Conservation (phyloP, 1,140 invertebrate species). For the Dryas iulia region DNA sequence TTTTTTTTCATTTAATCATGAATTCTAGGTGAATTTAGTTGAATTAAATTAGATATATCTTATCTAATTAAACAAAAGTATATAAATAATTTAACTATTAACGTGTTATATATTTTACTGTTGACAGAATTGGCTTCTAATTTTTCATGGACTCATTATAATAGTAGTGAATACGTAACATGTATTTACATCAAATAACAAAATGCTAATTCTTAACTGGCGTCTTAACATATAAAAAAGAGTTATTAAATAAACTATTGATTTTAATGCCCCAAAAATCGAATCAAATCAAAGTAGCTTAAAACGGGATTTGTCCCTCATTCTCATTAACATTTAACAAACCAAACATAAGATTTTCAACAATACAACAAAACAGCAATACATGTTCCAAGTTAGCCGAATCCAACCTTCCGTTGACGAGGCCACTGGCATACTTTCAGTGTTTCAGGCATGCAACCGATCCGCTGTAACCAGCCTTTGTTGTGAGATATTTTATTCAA, state of each 20-base stretch:
- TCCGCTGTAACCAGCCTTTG: constrained; percentile 42
- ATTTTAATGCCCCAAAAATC: too few relatives aligned
- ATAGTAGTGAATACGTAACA: background rate
- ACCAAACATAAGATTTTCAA: background rate
- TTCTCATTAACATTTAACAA: too few relatives aligned
- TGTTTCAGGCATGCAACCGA: constrained; percentile 46
- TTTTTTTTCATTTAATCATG: background rate
- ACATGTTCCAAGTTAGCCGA: background rate
- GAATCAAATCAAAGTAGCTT: background rate
- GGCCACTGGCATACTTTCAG: constrained; percentile 60
- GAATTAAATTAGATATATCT: too few relatives aligned
- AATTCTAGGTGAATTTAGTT: background rate
- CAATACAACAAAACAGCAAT: background rate
- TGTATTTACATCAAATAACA: too few relatives aligned
- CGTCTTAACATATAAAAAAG: too few relatives aligned
- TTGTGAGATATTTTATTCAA: constrained; percentile 25
- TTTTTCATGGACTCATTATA: background rate
- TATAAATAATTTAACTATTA: too few relatives aligned
- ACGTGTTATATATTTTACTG: too few relatives aligned
- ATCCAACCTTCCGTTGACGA: constrained; percentile 33
- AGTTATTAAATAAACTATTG: too few relatives aligned
- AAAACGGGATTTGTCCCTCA: background rate
- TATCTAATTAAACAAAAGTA: too few relatives aligned
- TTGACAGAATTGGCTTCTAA: background rate
- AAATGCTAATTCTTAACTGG: too few relatives aligned